Base-by-base conservation (phyloP, 2,797 vertebrate genomes). In the Ctenosaura bakeri region DNA sequence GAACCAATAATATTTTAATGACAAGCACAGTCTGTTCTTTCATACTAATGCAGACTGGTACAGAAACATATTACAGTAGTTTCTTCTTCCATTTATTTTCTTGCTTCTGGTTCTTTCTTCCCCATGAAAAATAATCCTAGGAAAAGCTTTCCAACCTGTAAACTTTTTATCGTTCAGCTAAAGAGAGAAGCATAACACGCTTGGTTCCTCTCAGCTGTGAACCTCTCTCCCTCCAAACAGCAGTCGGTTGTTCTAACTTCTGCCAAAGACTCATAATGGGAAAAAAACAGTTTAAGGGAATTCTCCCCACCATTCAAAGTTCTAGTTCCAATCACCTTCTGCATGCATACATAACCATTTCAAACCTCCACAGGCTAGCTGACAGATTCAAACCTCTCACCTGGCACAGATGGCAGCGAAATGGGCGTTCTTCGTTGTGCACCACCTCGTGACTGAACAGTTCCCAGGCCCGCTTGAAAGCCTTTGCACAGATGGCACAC, bases 361-460 rank as follows among this genome's bases (percentile, higher is more conserved):
- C 62, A 88, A 50, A 64, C 32, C 50, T 38, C 69, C 66, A 42
- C 38, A 66, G 26, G 46, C 69, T 71, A 7, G 50, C n/a, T 38
- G 7, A 50, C 89, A 26, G 8, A 12, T 46, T 46, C 64, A 29
- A 56, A 52, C 32, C 38, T 20, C 83, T 69, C 64, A 90, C 77
- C 64, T 9, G 92, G 62, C 96, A 96, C 0, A 94, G 89, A 16
- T 73, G 46, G 0, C 96, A 97, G 73, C 91, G 91, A 80, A 89
- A 96, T 0, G 96, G 96, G 0, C 95, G 94, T 13, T 96, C 95
- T 85, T 95, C 93, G 0, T 94, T 96, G 94, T 96, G 96, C 0
- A 96, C 96, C 46, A 95, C 95, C 85, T 95, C 80, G 0, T 96
- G 95, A 91, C 96, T 97, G 83, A 96, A 93, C 20, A 96, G 94